Evolutionary conservation across 1,140 invertebrate species (phyloP).

Genomic region (Rhizoglyphus robini): DNA sequence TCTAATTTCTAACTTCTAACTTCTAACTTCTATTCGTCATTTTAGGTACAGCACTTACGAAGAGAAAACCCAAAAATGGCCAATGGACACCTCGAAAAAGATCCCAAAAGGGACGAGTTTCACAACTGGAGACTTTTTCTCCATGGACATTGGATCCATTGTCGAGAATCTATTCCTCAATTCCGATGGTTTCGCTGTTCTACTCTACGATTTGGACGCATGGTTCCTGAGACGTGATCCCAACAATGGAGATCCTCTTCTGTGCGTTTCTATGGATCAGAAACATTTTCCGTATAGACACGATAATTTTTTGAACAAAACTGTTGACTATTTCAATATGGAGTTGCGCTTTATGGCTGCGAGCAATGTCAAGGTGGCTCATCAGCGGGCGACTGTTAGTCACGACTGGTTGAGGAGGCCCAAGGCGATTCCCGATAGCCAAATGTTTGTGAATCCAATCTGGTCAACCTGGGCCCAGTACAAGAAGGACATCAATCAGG

Average conservation of each 20-base stretch:
- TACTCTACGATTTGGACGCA: not conserved
- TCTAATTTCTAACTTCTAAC: too few relatives aligned
- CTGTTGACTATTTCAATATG: too few relatives aligned
- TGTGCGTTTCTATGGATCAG: not conserved
- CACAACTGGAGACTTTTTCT: conserved; percentile 1
- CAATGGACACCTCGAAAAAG: not conserved
- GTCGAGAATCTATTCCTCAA: not conserved
- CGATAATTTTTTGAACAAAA: too few relatives aligned
- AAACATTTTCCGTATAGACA: too few relatives aligned
- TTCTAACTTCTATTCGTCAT: too few relatives aligned
- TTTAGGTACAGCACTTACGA: too few relatives aligned
- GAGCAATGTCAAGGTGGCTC: too few relatives aligned
- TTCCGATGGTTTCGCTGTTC: not conserved
- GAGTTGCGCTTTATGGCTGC: too few relatives aligned
- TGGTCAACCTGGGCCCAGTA: conserved; percentile 52
- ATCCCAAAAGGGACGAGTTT: not conserved
- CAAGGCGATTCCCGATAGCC: conserved; percentile 55
- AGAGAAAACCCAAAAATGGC: not conserved
- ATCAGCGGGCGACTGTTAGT: too few relatives aligned
- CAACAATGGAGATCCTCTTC: not conserved
- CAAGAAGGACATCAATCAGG: conserved; percentile 47
- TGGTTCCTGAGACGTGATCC: not conserved
- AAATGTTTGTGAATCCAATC: conserved; percentile 59
- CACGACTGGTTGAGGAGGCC: too few relatives aligned
- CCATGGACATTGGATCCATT: not conserved